Percentiles rank a stretch among this genome's conserved stretches.
phyloP scores from a whole-genome alignment of 92 coral and sea anemone genomes.

The Actinostola sp. region DNA sequence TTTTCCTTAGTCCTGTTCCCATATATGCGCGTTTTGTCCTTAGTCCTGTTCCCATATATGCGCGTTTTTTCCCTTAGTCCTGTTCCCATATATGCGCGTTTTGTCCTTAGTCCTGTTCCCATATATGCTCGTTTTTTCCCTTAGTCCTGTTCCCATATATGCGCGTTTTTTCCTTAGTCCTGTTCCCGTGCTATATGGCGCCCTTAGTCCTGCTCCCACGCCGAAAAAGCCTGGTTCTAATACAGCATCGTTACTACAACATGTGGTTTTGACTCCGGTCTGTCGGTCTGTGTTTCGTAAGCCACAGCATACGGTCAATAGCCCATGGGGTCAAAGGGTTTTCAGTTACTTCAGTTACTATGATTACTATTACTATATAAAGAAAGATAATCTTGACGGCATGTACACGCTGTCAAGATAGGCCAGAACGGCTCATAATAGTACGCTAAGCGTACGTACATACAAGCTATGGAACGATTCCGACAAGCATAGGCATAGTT shows the following conservation, averaged over 20 bases:
- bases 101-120: no score
- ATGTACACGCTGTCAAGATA: not conserved
- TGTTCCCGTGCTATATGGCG: not conserved
- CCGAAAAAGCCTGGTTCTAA: not conserved
- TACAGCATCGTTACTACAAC: not conserved
- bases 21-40: no score
- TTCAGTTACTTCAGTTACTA: slow-evolving; percentile 13
- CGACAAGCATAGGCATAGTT: no score
- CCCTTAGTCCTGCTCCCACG: not conserved
- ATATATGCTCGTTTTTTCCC: no score
- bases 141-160: no score
- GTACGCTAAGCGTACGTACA: not conserved
- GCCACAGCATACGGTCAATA: not conserved
- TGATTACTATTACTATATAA: slow-evolving; percentile 12
- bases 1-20: no score
- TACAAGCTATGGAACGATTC: not conserved
- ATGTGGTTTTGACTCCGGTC: not conserved
- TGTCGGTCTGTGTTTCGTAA: slow-evolving; percentile 7
- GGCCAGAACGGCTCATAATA: not conserved
- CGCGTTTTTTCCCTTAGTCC: no score
- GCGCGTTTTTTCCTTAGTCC: not conserved
- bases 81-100: no score
- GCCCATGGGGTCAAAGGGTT: slow-evolving; percentile 30
- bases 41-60: no score
- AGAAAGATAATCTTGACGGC: slow-evolving; percentile 10